Evolutionary conservation across 2,888 invertebrate species (phyloP).

Genomic region (Malachius bipustulatus): DNA sequence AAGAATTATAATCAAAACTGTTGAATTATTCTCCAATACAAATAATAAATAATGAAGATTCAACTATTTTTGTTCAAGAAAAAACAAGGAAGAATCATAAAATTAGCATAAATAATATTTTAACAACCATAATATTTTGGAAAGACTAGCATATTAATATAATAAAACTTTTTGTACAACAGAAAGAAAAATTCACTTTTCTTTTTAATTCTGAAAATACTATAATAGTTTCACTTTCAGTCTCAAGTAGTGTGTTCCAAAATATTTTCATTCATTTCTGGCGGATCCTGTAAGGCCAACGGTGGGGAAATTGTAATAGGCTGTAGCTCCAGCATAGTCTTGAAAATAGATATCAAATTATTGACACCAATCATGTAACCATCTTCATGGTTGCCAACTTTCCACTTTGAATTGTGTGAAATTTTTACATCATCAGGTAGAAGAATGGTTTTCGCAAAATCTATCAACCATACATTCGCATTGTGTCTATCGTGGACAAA

Average conservation of each 20-base stretch:
- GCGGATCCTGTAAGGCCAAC: slow-evolving; percentile 26
- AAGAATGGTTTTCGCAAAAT: slow-evolving; percentile 89
- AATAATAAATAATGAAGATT: no score
- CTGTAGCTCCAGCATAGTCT: slow-evolving; percentile 44
- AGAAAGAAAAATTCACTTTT: no score
- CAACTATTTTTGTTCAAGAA: no score
- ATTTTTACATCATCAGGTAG: slow-evolving; percentile 64
- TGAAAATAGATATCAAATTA: slow-evolving; percentile 78
- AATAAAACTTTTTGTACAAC: no score
- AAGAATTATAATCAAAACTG: no score
- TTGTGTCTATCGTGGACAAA: slow-evolving; percentile 85
- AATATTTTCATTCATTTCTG: slow-evolving; percentile 19
- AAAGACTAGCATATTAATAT: no score
- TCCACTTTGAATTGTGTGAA: slow-evolving; percentile 75
- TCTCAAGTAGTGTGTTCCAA: slow-evolving; percentile 1
- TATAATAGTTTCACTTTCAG: no score
- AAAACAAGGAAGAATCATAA: no score
- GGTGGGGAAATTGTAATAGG: slow-evolving; percentile 33
- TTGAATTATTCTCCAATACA: no score
- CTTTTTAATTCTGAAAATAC: no score
- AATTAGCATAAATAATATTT: no score
- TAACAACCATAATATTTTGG: no score
- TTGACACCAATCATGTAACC: slow-evolving; percentile 88
- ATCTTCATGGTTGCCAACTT: slow-evolving; percentile 92
- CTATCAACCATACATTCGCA: slow-evolving; percentile 93